phyloP scores from a whole-genome alignment of 2,888 invertebrate genomes.

The Eudasyphora cyanicolor region DNA sequence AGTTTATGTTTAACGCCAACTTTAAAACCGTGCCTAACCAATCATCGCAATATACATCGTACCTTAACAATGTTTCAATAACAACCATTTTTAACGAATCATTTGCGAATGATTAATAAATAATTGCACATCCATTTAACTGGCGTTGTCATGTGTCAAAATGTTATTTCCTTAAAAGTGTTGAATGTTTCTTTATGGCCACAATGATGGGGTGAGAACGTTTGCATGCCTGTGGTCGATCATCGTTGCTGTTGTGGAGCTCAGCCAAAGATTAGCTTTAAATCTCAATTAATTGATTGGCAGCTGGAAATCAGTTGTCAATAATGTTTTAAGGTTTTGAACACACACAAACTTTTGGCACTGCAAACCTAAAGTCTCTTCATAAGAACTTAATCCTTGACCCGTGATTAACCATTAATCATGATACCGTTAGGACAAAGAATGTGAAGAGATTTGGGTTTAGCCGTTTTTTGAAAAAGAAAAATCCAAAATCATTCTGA shows the following conservation, averaged over 20 bases:
- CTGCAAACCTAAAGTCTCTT: too few relatives aligned
- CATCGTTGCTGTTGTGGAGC: not conserved
- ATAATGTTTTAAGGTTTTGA: conserved; percentile 22
- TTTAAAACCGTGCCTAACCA: not conserved
- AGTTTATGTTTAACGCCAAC: not conserved
- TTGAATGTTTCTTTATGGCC: conserved; percentile 10
- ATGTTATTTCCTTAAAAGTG: conserved; percentile 15
- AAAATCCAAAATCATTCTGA: conserved; percentile 47
- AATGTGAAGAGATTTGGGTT: not conserved
- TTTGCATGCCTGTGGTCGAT: not conserved
- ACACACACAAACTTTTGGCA: not conserved
- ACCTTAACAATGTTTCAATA: conserved; percentile 2
- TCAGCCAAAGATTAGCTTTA: conserved; percentile 12
- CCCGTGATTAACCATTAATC: conserved; percentile 44
- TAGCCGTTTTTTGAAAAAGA: not conserved
- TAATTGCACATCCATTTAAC: conserved; percentile 11
- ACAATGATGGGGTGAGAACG: not conserved
- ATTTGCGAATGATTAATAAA: conserved; percentile 13
- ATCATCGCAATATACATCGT: not conserved
- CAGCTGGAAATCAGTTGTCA: conserved; percentile 53
- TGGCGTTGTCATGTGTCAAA: conserved; percentile 44
- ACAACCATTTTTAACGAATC: conserved; percentile 3
- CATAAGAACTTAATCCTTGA: not conserved
- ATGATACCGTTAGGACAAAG: conserved; percentile 52
- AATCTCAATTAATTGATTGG: conserved; percentile 46